Base-by-base conservation (phyloP, 2,888 invertebrate species). In the Parnassius apollo region DNA sequence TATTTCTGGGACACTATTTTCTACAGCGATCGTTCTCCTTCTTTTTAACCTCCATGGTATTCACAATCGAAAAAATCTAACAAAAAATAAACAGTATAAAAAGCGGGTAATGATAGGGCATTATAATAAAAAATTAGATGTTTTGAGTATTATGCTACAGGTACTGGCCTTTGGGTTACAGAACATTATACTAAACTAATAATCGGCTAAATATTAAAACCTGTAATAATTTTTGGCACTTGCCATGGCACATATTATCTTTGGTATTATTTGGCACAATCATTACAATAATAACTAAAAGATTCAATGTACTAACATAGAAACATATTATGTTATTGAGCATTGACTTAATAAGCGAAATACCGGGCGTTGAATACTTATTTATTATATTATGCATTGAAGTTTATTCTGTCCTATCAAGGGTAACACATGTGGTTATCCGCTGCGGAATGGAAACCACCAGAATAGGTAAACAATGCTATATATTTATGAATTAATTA, bases 311-410 rank as follows among this genome's bases (percentile, higher is more conserved):
- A 74, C 76, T 80, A 81, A 68, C 66, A 69, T 82, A 82, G 77
- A 80, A 79, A 80, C 79, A 3, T 46, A 46, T 12, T 46, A 46
- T 13, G 13, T 77, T 73, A 75, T 89, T 88, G 89, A 89, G 88
- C 89, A 88, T 86, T 78, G 80, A 78, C 70, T 75, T 81, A 82
- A 83, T 76, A 70, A 78, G 78, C 69, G 72, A 83, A 88, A 88
- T 89, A 90, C 86, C 87, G 85, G 78, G 83, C 87, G 78, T 81
- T 74, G 73, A 88, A 89, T 90, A 89, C 88, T 88, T 85, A 75
- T 74, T 71, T 75, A 77, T 71, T 69, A 18, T 48, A 48, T 49
- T 49, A 13, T 49, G 49, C 13, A 49, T 49, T 18, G 9, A 13
- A 35, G 35, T 35, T 35, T 35, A 35, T 35, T 35, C 35, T 7